Evolutionary conservation across 2,888 invertebrate genomes (phyloP).

Genomic region (Coenonympha glycerion): DNA sequence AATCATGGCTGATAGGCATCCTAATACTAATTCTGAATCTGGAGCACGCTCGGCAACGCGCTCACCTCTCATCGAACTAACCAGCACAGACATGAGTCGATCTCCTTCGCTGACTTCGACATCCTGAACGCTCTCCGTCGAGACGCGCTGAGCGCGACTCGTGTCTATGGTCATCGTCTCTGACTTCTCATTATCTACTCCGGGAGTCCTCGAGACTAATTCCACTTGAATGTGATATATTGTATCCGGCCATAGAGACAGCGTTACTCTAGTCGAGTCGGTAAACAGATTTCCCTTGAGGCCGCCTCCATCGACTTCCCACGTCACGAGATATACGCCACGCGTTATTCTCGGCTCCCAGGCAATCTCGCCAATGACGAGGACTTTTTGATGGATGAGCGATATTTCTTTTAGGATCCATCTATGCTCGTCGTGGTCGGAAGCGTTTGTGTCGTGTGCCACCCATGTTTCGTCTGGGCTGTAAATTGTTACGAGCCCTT

Average conservation of each 20-base stretch:
- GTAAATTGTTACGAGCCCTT: slow-evolving; percentile 82
- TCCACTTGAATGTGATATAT: slow-evolving; percentile 87
- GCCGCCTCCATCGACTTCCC: slow-evolving; percentile 89
- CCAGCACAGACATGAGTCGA: slow-evolving; percentile 77
- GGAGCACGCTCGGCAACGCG: slow-evolving; percentile 69
- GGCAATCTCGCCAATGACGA: slow-evolving; percentile 82
- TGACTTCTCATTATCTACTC: slow-evolving; percentile 78
- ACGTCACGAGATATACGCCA: slow-evolving; percentile 85
- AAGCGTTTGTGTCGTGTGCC: slow-evolving; percentile 72
- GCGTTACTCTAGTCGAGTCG: slow-evolving; percentile 84
- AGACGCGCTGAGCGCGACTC: slow-evolving; percentile 78
- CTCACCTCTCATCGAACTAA: slow-evolving; percentile 78
- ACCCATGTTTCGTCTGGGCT: slow-evolving; percentile 79
- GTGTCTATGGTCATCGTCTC: slow-evolving; percentile 81
- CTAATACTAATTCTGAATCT: slow-evolving; percentile 75
- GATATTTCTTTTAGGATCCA: slow-evolving; percentile 82
- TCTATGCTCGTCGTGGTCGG: slow-evolving; percentile 66
- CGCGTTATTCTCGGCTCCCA: slow-evolving; percentile 81
- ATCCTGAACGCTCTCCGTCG: slow-evolving; percentile 79
- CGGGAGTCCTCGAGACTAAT: slow-evolving; percentile 77
- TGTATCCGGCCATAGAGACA: slow-evolving; percentile 88
- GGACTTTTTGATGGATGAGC: slow-evolving; percentile 82
- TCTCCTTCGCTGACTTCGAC: slow-evolving; percentile 76
- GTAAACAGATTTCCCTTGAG: slow-evolving; percentile 88
- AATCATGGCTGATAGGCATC: slow-evolving; percentile 76